A percentile compares a stretch with the other conserved stretches of the same genome.
Evolutionary conservation across 2,797 vertebrate genomes (phyloP).

Genomic region (Sebastes cheni): DNA sequence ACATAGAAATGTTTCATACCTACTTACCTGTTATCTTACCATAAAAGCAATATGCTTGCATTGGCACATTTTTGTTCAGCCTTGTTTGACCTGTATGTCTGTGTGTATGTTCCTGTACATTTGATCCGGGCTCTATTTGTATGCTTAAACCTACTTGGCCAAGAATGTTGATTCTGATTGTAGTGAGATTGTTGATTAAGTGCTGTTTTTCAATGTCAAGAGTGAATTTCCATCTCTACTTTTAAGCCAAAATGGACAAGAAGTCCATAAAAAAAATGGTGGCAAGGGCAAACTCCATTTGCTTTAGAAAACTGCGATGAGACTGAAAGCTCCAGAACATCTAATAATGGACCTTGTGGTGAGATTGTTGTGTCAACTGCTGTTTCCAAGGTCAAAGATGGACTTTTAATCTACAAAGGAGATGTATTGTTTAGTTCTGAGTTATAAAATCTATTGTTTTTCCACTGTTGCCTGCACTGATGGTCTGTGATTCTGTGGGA

Average conservation of each 20-base stretch:
- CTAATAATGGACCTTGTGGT: background rate
- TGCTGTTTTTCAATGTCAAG: slow-evolving; percentile 2
- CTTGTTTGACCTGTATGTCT: background rate
- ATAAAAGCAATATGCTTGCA: background rate
- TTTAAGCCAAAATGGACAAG: background rate
- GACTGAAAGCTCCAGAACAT: background rate
- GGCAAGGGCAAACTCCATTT: background rate
- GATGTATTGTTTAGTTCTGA: background rate
- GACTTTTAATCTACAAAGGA: background rate
- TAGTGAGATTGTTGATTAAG: background rate
- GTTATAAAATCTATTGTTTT: background rate
- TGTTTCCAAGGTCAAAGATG: background rate
- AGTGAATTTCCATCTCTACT: background rate
- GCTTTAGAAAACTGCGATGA: background rate
- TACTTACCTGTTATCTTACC: background rate
- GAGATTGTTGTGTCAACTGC: background rate
- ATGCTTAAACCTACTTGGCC: background rate
- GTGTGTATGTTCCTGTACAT: background rate
- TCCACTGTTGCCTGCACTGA: background rate
- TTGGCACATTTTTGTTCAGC: background rate
- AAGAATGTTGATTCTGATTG: background rate
- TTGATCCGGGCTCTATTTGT: background rate
- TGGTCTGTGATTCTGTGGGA: slow-evolving; percentile 25
- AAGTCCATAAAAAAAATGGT: background rate
- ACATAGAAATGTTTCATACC: too few relatives aligned